A percentile compares a stretch with the other conserved stretches of the same genome.
Conservation (phyloP, 2,888 invertebrate genomes). For the Tromatobia lineatoria region DNA sequence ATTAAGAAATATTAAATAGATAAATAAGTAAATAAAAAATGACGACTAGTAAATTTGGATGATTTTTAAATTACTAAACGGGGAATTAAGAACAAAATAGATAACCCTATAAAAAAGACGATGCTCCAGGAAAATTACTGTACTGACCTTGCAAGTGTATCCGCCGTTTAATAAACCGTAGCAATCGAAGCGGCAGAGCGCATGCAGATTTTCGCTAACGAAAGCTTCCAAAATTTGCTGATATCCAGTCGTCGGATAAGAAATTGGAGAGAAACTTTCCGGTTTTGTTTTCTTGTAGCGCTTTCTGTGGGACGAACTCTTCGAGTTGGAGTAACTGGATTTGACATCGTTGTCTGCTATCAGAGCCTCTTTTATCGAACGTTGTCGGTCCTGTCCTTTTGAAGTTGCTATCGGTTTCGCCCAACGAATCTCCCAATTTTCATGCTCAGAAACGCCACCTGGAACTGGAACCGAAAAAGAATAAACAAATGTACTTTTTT, state of each 20-base stretch:
- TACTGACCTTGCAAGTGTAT: conserved; percentile 77
- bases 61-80: too few relatives aligned
- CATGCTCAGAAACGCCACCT: conserved; percentile 72
- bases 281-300: conserved; percentile 36
- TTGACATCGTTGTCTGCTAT: conserved; percentile 14
- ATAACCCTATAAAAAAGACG: too few relatives aligned
- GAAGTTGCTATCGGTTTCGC: conserved; percentile 87
- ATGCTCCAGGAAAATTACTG: too few relatives aligned
- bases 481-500: neutral
- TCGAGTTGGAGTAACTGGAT: neutral
- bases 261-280: neutral
- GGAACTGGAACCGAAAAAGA: conserved; percentile 68
- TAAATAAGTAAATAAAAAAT: conserved; percentile 7
- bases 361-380: conserved; percentile 79
- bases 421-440: conserved; percentile 87
- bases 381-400: conserved; percentile 79
- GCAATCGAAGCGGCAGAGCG: conserved; percentile 76
- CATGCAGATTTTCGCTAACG: conserved; percentile 74
- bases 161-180: conserved; percentile 64
- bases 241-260: conserved; percentile 53
- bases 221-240: conserved; percentile 72
- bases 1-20: neutral
- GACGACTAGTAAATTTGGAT: conserved; percentile 3
- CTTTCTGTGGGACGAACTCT: conserved; percentile 27
- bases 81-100: neutral